phyloP scores from a whole-genome alignment of 2,113 vertebrate species.

The Caranx ignobilis region DNA sequence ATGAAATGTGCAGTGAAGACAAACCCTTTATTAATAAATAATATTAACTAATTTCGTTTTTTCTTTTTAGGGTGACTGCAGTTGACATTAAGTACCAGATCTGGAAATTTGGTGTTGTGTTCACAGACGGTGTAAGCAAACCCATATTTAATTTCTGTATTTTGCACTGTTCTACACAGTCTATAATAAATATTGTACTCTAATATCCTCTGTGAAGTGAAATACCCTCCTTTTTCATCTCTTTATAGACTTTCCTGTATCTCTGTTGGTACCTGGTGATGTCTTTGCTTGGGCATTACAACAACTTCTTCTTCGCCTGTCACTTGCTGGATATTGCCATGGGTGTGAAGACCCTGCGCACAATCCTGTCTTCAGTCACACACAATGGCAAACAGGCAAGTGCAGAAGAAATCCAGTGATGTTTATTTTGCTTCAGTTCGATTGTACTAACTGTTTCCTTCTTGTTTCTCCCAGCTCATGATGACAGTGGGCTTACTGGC shows the following conservation, averaged over 20 bases:
- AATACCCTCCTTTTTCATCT: background rate
- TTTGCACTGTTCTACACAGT: background rate
- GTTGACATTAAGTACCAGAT: constrained; percentile 94
- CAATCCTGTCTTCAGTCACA: constrained; percentile 94
- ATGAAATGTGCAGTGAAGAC: background rate
- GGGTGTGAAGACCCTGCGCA: constrained; percentile 93
- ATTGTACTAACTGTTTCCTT: constrained; percentile 5
- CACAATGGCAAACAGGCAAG: constrained; percentile 95
- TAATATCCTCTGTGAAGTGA: background rate
- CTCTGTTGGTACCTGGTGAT: constrained; percentile 93
- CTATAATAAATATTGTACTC: too few relatives aligned
- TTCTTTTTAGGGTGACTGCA: constrained; percentile 84
- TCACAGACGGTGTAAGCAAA: constrained; percentile 92
- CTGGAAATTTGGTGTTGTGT: constrained; percentile 96
- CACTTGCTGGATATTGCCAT: constrained; percentile 95
- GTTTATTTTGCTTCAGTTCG: background rate
- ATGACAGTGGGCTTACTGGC: constrained; percentile 94
- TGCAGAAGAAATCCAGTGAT: background rate
- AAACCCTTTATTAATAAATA: background rate
- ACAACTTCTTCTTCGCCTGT: constrained; percentile 94
- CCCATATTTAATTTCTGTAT: background rate
- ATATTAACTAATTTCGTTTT: background rate
- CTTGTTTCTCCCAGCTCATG: constrained; percentile 83
- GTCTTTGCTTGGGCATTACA: constrained; percentile 94
- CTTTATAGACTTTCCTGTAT: constrained; percentile 91